Conservation (phyloP, 2,797 vertebrate genomes). For the Tadarida brasiliensis region DNA sequence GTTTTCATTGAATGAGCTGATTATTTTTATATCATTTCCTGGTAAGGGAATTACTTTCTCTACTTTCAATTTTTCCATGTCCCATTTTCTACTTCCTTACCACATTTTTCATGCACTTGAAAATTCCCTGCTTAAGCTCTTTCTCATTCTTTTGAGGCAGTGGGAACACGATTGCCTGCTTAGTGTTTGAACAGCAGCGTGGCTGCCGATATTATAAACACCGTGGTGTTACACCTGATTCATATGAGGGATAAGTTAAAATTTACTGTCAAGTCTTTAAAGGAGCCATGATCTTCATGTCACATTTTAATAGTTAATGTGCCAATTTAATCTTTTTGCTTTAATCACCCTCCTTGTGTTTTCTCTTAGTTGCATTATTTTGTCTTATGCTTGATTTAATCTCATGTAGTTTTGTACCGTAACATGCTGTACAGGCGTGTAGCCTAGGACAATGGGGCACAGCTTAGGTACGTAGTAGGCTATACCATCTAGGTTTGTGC, state of each 20-base stretch:
- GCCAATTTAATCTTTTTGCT: conserved; percentile 11
- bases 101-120: not conserved
- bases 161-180: not conserved
- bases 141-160: not conserved
- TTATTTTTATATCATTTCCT: conserved; percentile 77
- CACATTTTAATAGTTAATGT: not conserved
- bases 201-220: not conserved
- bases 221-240: not conserved
- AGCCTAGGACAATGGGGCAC: not conserved
- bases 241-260: not conserved
- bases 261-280: conserved; percentile 28
- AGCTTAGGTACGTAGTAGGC: not conserved
- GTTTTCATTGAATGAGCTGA: conserved; percentile 62
- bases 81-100: conserved; percentile 50
- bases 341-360: not conserved
- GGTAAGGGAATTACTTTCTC: conserved; percentile 68
- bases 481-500: not conserved
- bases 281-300: not conserved
- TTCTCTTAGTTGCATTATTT: not conserved
- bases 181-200: not conserved
- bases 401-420: not conserved
- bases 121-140: conserved; percentile 10
- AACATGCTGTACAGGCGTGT: not conserved
- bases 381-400: not conserved
- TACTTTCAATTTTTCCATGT: conserved; percentile 67